A percentile compares a stretch with the other conserved stretches of the same genome.
phyloP scores from a whole-genome alignment of 2,797 vertebrate species.

The Sebastes minor region DNA sequence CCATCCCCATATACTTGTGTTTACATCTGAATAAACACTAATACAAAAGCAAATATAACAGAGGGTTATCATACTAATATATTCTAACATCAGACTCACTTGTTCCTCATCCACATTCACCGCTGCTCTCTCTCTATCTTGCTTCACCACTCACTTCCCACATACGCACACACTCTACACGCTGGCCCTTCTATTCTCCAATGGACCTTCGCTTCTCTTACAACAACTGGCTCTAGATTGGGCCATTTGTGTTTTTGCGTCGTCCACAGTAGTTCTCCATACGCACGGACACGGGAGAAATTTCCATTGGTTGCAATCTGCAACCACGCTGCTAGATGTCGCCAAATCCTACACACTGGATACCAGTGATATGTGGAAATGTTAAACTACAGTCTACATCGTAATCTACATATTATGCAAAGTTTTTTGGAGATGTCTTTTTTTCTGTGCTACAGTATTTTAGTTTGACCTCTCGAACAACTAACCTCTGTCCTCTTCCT shows the following conservation, averaged over 20 bases:
- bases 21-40: neutral
- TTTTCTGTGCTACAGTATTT: too few species aligned
- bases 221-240: too few species aligned
- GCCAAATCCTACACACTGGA: neutral
- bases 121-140: too few species aligned
- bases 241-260: neutral
- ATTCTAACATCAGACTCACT: neutral
- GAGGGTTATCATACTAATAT: neutral
- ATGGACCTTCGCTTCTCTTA: too few species aligned
- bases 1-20: neutral
- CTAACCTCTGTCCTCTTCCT: neutral
- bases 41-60: neutral
- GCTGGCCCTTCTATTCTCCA: too few species aligned
- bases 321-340: too few species aligned
- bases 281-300: neutral
- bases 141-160: too few species aligned
- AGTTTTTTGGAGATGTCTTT: neutral
- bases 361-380: neutral
- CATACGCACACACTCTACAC: too few species aligned
- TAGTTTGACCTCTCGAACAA: neutral
- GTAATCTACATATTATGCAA: neutral
- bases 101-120: too few species aligned
- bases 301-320: too few species aligned
- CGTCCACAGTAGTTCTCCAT: neutral
- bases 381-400: neutral